Conservation (phyloP, 2,113 vertebrate genomes). For the Colaptes auratus region DNA sequence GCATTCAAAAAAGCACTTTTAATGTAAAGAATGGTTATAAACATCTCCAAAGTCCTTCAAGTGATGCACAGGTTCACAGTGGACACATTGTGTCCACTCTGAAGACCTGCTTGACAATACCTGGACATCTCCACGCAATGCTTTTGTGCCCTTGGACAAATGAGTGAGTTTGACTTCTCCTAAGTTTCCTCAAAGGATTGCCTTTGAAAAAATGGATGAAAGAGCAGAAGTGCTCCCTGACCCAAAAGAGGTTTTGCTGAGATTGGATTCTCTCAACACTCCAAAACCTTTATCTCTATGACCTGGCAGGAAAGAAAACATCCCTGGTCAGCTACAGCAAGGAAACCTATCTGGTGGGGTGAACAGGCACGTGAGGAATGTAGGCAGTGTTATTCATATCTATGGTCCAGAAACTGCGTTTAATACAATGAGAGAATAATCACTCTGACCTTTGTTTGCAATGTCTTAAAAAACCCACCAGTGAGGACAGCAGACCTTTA, state of each 20-base stretch:
- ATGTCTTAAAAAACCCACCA: neutral
- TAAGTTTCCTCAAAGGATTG: neutral
- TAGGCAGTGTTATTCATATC: neutral
- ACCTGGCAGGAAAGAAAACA: conserved; percentile 41
- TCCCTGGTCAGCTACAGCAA: neutral
- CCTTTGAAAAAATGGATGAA: neutral
- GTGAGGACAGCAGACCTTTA: neutral
- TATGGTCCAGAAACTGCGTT: conserved; percentile 51
- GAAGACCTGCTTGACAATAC: neutral
- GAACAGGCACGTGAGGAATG: conserved; percentile 27
- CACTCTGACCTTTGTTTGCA: neutral
- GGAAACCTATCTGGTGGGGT: neutral
- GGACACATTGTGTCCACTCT: neutral
- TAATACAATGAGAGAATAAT: conserved; percentile 45
- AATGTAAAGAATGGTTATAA: neutral
- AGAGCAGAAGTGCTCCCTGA: neutral
- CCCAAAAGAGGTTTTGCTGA: neutral
- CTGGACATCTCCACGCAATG: neutral
- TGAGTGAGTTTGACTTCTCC: neutral
- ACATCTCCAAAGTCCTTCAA: neutral
- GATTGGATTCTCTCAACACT: conserved; percentile 1
- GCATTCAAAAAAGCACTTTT: neutral
- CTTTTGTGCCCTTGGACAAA: neutral
- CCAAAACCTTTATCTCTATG: conserved; percentile 27
- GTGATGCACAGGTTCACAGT: neutral